Base-by-base conservation (phyloP, 2,113 vertebrate species). In the Chaetodon auriga region DNA sequence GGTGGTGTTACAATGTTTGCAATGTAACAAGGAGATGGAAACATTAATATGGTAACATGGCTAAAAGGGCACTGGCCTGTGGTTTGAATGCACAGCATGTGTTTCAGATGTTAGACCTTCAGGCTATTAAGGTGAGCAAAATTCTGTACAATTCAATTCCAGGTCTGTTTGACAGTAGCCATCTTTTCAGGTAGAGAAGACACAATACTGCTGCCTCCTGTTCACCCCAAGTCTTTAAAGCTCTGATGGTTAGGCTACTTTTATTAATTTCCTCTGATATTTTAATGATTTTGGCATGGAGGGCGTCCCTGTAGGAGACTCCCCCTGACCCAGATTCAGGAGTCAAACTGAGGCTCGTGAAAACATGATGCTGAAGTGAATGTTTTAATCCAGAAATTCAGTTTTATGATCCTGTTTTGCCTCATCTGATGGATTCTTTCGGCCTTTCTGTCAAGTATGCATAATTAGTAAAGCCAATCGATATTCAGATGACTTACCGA, bases 401-500 rank as follows among this genome's bases (percentile, higher is more conserved):
- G 38, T 4, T 75, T 25, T 13, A 30, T 30, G 30, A 30, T 30
- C 30, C 30, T 30, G 30, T 30, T 30, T 30, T 30, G 30, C 30
- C 30, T 30, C n/a, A 45, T 11, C 14, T 7, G 11, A 43, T 68
- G 21, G 38, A 41, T 41, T 30, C 30, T 30, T 30, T 0, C 21
- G 66, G 48, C n/a, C 60, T 76, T 49, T 38, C 1, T 68, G 62
- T 51, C 10, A n/a, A 43, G 2, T 4, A 18, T 64, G 9, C 15
- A 55, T 51, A 71, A 4, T 9, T 30, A 14, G 23, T 3, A 2
- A 74, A 2, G 3, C 30, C 30, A 30, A 2, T 30, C 30, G 30
- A 30, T 30, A 30, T 30, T 30, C 30, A 30, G 30, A 1, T 45
- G n/a, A 85, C 98, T 97, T 86, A 99, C 98, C 97, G 76, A 99